Percentiles rank a stretch among this genome's conserved stretches.
phyloP scores from a whole-genome alignment of 2,888 invertebrate species.

The Beris morrisii region DNA sequence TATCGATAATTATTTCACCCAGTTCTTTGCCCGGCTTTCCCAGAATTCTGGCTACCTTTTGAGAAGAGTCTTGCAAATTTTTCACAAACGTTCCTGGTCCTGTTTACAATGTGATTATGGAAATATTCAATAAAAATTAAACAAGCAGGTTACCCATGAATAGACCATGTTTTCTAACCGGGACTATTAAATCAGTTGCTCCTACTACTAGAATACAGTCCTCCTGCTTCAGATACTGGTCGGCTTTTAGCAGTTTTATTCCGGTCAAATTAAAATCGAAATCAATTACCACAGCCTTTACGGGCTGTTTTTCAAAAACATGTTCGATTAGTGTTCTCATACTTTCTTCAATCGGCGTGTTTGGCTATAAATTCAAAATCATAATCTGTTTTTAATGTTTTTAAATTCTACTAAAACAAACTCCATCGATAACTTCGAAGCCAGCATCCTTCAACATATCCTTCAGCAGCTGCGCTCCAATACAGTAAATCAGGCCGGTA shows the following conservation, averaged over 20 bases:
- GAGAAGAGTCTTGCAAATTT: conserved; percentile 51
- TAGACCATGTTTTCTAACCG: conserved; percentile 40
- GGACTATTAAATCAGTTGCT: conserved; percentile 52
- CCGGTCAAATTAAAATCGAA: conserved; percentile 57
- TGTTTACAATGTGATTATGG: not conserved
- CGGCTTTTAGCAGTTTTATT: conserved; percentile 56
- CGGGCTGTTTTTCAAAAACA: conserved; percentile 46
- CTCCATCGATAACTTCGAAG: conserved; percentile 53
- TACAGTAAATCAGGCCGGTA: conserved; percentile 56
- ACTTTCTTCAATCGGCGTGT: conserved; percentile 40
- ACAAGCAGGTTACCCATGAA: too few relatives aligned
- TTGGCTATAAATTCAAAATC: conserved; percentile 36
- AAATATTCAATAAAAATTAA: too few relatives aligned
- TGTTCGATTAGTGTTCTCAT: conserved; percentile 46
- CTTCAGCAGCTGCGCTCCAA: conserved; percentile 52
- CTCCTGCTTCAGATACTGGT: conserved; percentile 53
- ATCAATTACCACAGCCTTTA: conserved; percentile 59
- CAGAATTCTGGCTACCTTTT: conserved; percentile 49
- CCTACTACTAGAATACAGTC: conserved; percentile 57
- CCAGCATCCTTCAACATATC: conserved; percentile 54
- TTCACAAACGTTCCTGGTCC: conserved; percentile 54
- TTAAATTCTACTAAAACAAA: conserved; percentile 41
- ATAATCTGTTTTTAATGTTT: too few relatives aligned
- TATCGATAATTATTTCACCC: conserved; percentile 46
- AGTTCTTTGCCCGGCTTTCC: conserved; percentile 58